A percentile compares a stretch with the other conserved stretches of the same genome.
phyloP scores from a whole-genome alignment of 2,113 vertebrate genomes.

The Caretta caretta region DNA sequence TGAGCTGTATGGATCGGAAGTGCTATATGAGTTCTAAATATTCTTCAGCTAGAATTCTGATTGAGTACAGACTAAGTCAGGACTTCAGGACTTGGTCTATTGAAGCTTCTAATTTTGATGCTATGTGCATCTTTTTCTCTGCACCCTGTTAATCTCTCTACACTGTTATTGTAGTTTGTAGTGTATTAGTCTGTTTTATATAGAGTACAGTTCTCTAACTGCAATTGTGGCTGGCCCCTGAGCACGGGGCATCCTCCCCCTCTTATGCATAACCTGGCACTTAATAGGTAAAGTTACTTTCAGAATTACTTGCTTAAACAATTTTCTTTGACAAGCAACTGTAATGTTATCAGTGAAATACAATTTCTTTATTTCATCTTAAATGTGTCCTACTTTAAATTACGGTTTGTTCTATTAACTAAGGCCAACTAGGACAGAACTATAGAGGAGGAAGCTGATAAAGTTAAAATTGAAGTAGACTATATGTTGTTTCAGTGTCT shows the following conservation, averaged over 20 bases:
- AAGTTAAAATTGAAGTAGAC: neutral
- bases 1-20: neutral
- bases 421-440: neutral
- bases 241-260: neutral
- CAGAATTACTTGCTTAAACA: slow-evolving; percentile 47
- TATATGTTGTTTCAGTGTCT: neutral
- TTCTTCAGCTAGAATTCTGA: slow-evolving; percentile 44
- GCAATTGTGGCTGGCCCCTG: slow-evolving; percentile 26
- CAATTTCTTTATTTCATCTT: slow-evolving; percentile 47
- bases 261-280: neutral
- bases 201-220: neutral
- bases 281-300: slow-evolving; percentile 48
- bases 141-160: neutral
- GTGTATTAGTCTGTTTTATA: neutral
- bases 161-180: neutral
- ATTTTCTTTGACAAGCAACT: slow-evolving; percentile 31
- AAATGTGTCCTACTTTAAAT: slow-evolving; percentile 17
- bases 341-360: slow-evolving; percentile 18
- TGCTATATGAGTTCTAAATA: slow-evolving; percentile 21
- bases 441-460: neutral
- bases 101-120: neutral
- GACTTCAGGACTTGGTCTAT: slow-evolving; percentile 1
- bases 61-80: slow-evolving; percentile 22
- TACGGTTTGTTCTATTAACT: slow-evolving; percentile 10
- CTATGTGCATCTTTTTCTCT: neutral